Conservation (phyloP, 2,888 invertebrate genomes). For the Aplocera efformata region DNA sequence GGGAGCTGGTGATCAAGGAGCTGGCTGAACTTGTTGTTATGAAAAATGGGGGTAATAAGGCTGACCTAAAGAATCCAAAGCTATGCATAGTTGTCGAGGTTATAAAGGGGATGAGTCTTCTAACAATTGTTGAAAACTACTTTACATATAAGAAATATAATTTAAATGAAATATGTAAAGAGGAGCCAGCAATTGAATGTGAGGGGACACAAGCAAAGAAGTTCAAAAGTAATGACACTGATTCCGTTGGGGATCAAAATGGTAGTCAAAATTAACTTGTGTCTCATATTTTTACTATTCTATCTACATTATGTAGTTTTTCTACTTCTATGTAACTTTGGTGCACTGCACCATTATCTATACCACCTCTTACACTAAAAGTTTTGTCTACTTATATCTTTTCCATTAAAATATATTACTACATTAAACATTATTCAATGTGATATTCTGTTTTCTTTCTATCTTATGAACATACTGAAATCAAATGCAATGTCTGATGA, state of each 20-base stretch:
- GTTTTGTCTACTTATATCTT: constrained; percentile 44
- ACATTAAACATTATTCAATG: constrained; percentile 39
- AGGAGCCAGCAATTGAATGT: constrained; percentile 55
- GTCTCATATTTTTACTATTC: constrained; percentile 36
- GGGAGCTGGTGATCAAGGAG: constrained; percentile 86
- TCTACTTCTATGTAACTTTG: constrained; percentile 54
- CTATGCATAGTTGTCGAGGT: constrained; percentile 91
- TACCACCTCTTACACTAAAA: constrained; percentile 68
- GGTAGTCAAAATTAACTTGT: constrained; percentile 44
- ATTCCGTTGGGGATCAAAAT: constrained; percentile 45
- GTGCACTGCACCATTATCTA: constrained; percentile 51
- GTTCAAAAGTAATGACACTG: constrained; percentile 52
- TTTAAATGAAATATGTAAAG: constrained; percentile 83
- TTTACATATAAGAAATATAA: constrained; percentile 91
- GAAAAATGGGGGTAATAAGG: constrained; percentile 86
- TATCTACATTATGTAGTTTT: constrained; percentile 43
- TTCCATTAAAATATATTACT: constrained; percentile 46
- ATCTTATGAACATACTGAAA: constrained; percentile 13
- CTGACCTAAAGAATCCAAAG: constrained; percentile 88
- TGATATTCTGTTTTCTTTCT: constrained; percentile 26
- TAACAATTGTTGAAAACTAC: constrained; percentile 91
- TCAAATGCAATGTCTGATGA: background rate
- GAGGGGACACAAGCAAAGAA: constrained; percentile 69
- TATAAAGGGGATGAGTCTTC: constrained; percentile 88
- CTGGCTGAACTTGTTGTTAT: constrained; percentile 86